Evolutionary conservation across 1,140 invertebrate genomes (phyloP).

Genomic region (Drosophila nigrodunni): DNA sequence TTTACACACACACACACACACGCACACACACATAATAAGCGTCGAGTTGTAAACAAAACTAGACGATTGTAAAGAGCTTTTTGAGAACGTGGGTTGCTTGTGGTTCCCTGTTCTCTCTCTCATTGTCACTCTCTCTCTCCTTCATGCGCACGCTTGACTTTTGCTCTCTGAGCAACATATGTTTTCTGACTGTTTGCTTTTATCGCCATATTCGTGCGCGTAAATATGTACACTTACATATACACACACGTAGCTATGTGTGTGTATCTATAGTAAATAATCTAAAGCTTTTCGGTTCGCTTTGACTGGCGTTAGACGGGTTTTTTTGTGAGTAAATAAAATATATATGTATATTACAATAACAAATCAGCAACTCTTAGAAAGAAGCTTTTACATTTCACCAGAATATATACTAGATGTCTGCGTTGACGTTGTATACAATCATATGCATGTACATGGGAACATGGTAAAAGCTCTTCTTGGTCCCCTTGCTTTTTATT

Average conservation of each 20-base stretch:
- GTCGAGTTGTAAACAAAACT: slow-evolving; percentile 74
- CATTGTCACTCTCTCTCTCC: slow-evolving; percentile 5
- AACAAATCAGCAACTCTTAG: slow-evolving; percentile 55
- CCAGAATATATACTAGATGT: slow-evolving; percentile 73
- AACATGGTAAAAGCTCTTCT: slow-evolving; percentile 8
- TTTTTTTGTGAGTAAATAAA: slow-evolving; percentile 59
- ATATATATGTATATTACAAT: slow-evolving; percentile 60
- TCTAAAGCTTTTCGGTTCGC: slow-evolving; percentile 53
- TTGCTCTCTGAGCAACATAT: slow-evolving; percentile 64
- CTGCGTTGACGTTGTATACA: slow-evolving; percentile 2
- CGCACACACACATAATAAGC: background rate
- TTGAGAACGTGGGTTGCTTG: slow-evolving; percentile 48
- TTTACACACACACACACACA: slow-evolving; percentile 57
- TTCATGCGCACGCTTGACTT: slow-evolving; percentile 6
- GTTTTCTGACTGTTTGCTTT: slow-evolving; percentile 79
- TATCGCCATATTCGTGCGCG: slow-evolving; percentile 72
- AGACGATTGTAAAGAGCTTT: slow-evolving; percentile 72
- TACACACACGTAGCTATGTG: slow-evolving; percentile 17
- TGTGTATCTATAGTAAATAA: slow-evolving; percentile 52
- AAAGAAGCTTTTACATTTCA: slow-evolving; percentile 76
- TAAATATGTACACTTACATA: slow-evolving; percentile 20
- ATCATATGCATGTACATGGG: background rate
- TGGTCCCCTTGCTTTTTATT: background rate
- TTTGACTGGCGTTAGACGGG: slow-evolving; percentile 48
- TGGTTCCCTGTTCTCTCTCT: background rate